A percentile compares a stretch with the other conserved stretches of the same genome.
These are phyloP conservation scores for Phainopepla nitens DNA, from an alignment of 2,113 vertebrate species.

Conservation along the genomic window DNA sequence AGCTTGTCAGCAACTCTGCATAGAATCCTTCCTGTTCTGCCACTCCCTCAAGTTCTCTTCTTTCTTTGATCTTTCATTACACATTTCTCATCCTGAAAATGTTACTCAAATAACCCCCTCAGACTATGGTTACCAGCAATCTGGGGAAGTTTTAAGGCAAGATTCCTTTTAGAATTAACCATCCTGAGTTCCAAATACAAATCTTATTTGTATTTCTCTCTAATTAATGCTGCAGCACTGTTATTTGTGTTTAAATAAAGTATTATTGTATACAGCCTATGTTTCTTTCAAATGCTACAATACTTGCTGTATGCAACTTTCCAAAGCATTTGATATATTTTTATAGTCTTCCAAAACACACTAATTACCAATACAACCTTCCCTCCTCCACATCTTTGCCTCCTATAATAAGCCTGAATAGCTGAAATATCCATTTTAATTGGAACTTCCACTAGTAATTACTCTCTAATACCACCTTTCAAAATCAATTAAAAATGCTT, in stretches of 20 bases:
- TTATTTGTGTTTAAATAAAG: neutral
- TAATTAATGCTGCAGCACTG: neutral
- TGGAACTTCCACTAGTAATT: slow-evolving; percentile 32
- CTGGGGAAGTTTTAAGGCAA: neutral
- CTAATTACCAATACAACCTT: neutral
- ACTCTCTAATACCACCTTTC: slow-evolving; percentile 12
- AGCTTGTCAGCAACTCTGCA: neutral
- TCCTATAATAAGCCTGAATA: slow-evolving; percentile 1
- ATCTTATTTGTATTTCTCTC: neutral
- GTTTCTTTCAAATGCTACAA: neutral
- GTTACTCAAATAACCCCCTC: neutral
- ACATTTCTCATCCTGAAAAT: accelerated
- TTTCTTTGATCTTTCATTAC: neutral
- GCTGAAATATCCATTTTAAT: neutral
- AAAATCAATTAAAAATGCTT: neutral
- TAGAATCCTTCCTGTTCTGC: neutral
- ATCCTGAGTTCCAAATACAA: neutral
- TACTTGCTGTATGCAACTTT: neutral
- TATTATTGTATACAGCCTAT: neutral
- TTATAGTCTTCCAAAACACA: neutral
- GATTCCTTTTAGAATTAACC: neutral
- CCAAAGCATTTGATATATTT: neutral
- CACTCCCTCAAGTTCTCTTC: neutral
- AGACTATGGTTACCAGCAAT: neutral
- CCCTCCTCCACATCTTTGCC: neutral